phyloP scores from a whole-genome alignment of 2,113 vertebrate genomes.

The Okapia johnstoni region DNA sequence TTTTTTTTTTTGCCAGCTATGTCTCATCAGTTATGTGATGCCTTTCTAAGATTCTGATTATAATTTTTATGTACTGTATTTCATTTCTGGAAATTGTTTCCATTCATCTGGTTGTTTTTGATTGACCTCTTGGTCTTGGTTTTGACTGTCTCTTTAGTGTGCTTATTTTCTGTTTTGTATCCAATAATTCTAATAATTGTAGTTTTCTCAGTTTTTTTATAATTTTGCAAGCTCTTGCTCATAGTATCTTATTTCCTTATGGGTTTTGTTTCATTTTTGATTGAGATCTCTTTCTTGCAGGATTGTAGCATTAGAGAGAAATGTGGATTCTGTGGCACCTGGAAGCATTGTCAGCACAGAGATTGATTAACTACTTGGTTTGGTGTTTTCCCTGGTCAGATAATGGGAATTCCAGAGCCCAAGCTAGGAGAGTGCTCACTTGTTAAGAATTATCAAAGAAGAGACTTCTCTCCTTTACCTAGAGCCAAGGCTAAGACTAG shows the following conservation, averaged over 20 bases:
- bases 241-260: not conserved
- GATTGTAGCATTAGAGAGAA: not conserved
- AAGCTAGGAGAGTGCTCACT: not conserved
- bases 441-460: not conserved
- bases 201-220: not conserved
- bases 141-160: not conserved
- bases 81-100: not conserved
- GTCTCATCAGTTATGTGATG: not conserved
- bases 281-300: not conserved
- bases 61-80: not conserved
- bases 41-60: not conserved
- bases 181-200: not conserved
- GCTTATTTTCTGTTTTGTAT: not conserved
- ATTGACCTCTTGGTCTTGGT: not conserved
- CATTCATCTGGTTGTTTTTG: not conserved
- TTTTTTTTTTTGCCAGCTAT: not conserved
- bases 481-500: not conserved
- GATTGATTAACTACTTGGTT: not conserved
- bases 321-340: not conserved
- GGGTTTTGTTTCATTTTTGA: not conserved
- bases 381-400: not conserved
- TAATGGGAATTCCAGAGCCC: not conserved
- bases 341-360: not conserved
- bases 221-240: not conserved
- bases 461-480: not conserved